phyloP scores from a whole-genome alignment of 2,888 invertebrate species.

The Rhorus exstirpatorius region DNA sequence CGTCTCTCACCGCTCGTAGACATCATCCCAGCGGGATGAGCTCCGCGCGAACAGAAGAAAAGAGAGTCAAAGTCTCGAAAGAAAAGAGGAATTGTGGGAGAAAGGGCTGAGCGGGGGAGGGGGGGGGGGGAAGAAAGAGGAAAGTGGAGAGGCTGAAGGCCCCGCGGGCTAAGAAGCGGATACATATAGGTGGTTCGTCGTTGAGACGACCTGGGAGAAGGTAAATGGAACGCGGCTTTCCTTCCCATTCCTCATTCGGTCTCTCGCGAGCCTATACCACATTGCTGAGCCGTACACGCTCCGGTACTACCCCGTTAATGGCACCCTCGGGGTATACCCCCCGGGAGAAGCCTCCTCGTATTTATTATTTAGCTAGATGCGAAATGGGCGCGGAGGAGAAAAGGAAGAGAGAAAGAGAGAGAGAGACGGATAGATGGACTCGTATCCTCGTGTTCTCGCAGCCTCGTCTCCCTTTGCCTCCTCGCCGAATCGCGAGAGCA shows the following conservation, averaged over 20 bases:
- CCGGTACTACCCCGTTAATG: slow-evolving; percentile 84
- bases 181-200: neutral
- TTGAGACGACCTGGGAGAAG: slow-evolving; percentile 27
- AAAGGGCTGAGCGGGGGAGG: slow-evolving; percentile 61
- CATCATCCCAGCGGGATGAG: slow-evolving; percentile 17
- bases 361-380: slow-evolving; percentile 84
- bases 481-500: slow-evolving; percentile 21
- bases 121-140: slow-evolving; percentile 58
- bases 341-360: slow-evolving; percentile 84
- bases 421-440: slow-evolving; percentile 24
- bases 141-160: slow-evolving; percentile 69
- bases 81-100: slow-evolving; percentile 7
- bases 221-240: neutral
- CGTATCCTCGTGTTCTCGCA: slow-evolving; percentile 47
- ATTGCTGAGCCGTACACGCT: slow-evolving; percentile 65
- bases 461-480: slow-evolving; percentile 17
- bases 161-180: slow-evolving; percentile 48
- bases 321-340: slow-evolving; percentile 85
- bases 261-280: slow-evolving; percentile 20
- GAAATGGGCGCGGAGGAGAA: slow-evolving; percentile 57
- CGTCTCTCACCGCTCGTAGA: too few relatives aligned
- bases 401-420: slow-evolving; percentile 53
- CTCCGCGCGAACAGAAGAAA: slow-evolving; percentile 29
- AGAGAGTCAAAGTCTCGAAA: slow-evolving; percentile 61
- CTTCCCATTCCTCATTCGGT: slow-evolving; percentile 6